phyloP scores from a whole-genome alignment of 2,797 vertebrate genomes.

The Artibeus lituratus region DNA sequence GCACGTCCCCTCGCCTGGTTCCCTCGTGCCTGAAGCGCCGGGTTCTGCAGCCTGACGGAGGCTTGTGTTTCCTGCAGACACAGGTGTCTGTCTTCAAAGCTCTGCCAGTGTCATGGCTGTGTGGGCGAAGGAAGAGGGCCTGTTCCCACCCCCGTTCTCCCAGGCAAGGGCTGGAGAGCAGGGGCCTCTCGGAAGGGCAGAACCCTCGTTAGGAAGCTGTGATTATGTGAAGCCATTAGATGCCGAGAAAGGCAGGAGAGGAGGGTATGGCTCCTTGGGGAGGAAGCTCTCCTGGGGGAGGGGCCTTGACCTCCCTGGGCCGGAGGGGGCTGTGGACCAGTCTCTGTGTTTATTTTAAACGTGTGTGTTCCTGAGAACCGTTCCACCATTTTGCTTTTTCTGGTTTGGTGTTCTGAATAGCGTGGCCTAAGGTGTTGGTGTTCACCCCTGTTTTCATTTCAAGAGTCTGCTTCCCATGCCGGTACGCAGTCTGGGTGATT shows the following conservation, averaged over 20 bases:
- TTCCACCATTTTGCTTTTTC: background rate
- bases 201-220: background rate
- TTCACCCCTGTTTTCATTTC: accelerated
- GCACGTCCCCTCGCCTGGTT: constrained; percentile 86
- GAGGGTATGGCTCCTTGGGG: background rate
- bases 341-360: background rate
- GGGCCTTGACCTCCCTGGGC: accelerated
- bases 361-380: background rate
- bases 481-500: background rate
- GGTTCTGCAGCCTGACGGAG: constrained; percentile 67
- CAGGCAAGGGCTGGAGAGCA: background rate
- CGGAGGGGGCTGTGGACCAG: background rate
- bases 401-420: background rate
- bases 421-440: background rate
- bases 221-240: background rate
- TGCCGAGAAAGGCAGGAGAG: background rate
- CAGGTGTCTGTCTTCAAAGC: constrained; percentile 56
- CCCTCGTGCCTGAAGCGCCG: constrained; percentile 78
- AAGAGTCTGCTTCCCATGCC: constrained; percentile 6
- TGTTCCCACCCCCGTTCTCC: constrained; percentile 41
- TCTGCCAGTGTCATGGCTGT: background rate
- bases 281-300: background rate
- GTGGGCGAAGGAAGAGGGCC: background rate
- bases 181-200: background rate
- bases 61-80: constrained; percentile 32